Base-by-base conservation (phyloP, 2,113 vertebrate species). In the Raja brachyura region DNA sequence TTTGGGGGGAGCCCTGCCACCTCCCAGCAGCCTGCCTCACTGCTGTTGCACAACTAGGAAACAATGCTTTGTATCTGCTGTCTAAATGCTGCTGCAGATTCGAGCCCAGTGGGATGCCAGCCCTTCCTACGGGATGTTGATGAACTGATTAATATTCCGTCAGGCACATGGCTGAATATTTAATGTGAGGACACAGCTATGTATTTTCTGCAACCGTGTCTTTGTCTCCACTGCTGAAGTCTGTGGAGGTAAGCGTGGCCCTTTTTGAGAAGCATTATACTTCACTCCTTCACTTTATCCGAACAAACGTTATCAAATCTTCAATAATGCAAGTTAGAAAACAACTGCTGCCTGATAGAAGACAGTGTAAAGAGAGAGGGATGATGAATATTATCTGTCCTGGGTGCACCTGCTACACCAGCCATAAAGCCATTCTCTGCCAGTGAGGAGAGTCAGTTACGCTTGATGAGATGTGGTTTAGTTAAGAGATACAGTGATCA, bases 111-210 rank as follows among this genome's bases (percentile, higher is more conserved):
- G 1, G 56, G 54, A 28, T n/a, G 1, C 14, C 1, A 14, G 22
- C 83, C 2, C 28, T 63, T 59, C 59, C 54, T 28, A 18, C 10
- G 56, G 83, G 56, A 63, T 86, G 28, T 86, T n/a, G 63, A 31
- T 16, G 31, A 31, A 61, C 83, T 86, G 83, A 86, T 86, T 86
- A 63, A 63, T 86, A 86, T 86, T 86, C 83, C n/a, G 14, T 63
- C 59, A 86, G 56, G 59, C 83, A 86, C 83, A 86, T 16, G n/a
- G 56, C 83, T 86, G 61, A 86, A 86, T 86, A 86, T 86, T 86
- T 86, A 86, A 86, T 86, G 56, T 86, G 56, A 14, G 18, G 28
- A 31, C 11, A 63, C 83, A 86, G 83, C 56, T 16, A 11, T 86
- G 59, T 63, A 31, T 63, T 61, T 86, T 14, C 59, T 28, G 54